phyloP scores from a whole-genome alignment of 1,140 invertebrate species.

The Psilanteris sp. region DNA sequence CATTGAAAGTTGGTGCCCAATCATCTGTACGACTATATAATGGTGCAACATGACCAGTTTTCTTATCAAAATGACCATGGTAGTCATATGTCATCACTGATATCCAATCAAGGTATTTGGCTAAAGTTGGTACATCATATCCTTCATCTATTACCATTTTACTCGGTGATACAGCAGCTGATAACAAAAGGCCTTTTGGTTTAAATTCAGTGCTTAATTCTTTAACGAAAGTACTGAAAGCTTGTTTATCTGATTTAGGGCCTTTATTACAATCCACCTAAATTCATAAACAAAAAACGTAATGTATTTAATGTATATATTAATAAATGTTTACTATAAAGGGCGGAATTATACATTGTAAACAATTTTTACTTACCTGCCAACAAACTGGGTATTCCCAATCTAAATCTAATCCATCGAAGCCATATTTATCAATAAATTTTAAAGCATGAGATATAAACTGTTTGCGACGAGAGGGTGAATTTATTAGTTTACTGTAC shows the following conservation, averaged over 20 bases:
- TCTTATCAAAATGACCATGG: conserved; percentile 94
- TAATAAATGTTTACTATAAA: no score
- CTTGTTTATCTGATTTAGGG: conserved; percentile 86
- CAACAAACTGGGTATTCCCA: conserved; percentile 96
- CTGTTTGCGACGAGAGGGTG: conserved; percentile 82
- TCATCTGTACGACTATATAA: conserved; percentile 88
- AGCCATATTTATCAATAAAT: conserved; percentile 90
- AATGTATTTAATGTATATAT: no score
- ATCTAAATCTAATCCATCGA: conserved; percentile 92
- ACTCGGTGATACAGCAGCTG: conserved; percentile 91
- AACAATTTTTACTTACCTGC: conserved; percentile 81
- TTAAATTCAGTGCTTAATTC: conserved; percentile 87
- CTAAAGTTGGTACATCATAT: conserved; percentile 82
- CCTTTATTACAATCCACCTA: conserved; percentile 89
- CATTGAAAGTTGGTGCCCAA: conserved; percentile 87
- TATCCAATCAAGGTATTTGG: conserved; percentile 85
- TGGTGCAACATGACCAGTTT: conserved; percentile 92
- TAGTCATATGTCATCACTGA: conserved; percentile 95
- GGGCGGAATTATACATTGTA: no score
- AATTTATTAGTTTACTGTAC: conserved; percentile 89
- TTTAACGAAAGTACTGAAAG: conserved; percentile 85
- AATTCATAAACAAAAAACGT: no score
- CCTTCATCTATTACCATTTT: conserved; percentile 89
- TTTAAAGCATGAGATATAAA: conserved; percentile 88
- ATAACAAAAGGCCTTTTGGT: conserved; percentile 85